These are phyloP conservation scores for Entelurus aequoreus DNA, from an alignment of 2,113 vertebrate genomes.

Conservation along the genomic window DNA sequence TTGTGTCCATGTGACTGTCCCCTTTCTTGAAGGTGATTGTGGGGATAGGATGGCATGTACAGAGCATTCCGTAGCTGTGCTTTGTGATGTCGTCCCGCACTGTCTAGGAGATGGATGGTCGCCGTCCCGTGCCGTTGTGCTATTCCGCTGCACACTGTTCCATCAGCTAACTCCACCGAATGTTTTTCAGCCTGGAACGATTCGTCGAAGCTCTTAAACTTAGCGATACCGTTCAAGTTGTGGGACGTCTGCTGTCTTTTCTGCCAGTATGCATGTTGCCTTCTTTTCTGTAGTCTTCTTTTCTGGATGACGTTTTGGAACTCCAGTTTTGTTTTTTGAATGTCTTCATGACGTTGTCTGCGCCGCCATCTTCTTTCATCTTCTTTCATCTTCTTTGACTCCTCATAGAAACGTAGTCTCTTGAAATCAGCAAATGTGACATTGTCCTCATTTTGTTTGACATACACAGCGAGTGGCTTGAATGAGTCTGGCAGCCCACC, in stretches of 20 bases:
- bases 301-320: too few relatives aligned
- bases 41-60: too few relatives aligned
- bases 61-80: too few relatives aligned
- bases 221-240: not conserved
- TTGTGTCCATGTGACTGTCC: too few relatives aligned
- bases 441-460: not conserved
- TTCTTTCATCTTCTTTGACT: too few relatives aligned
- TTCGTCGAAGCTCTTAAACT: not conserved
- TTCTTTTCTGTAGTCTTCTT: too few relatives aligned
- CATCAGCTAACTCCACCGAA: not conserved
- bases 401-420: too few relatives aligned
- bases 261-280: too few relatives aligned
- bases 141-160: not conserved
- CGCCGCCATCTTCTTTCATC: too few relatives aligned
- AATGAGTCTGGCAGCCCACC: not conserved
- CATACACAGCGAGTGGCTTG: not conserved
- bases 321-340: too few relatives aligned
- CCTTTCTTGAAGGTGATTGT: too few relatives aligned
- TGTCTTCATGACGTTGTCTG: not conserved
- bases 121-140: not conserved
- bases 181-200: not conserved
- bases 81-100: not conserved
- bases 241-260: not conserved
- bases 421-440: not conserved
- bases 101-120: not conserved